Evolutionary conservation across 2,888 invertebrate genomes (phyloP), one percentile per base, ranked within the genome.

Genomic region (Busseola fusca): DNA sequence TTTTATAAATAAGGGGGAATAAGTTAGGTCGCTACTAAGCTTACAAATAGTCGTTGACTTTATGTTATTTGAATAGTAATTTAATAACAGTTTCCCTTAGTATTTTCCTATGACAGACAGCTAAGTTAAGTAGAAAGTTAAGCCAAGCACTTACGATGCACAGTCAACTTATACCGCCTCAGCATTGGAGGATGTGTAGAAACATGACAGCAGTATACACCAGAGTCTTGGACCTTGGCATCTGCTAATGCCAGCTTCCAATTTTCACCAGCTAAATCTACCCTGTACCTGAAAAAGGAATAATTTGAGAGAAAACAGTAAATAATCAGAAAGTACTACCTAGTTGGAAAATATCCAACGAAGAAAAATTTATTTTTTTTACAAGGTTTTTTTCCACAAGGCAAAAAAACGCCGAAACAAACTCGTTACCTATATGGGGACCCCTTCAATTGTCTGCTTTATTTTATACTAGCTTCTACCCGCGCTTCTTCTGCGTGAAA

Each of bases 151-250:
- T 94, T 83, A 96, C 96, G 89, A 83, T 95, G 91, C 4, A 96
- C 95, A 59, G 88, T 91, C 0, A 96, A 84, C 67, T 91, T 91
- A 68, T 94, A 93, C 64, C 93, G 85, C 72, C 91, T 91, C 78
- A 95, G 79, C 94, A 96, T 93, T 0, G 96, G 96, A 4, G 96
- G 96, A 74, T 96, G 95, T 1, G 96, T 96, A 3, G 95, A 96
- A 30, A 96, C 94, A 64, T 95, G 95, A 64, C 96, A 96, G 81
- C 95, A 94, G 79, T 96, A 96, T 1, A 93, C 89, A 0, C 95
- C 96, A 0, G 96, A 95, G 74, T 96, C 96, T 45, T 91, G 91
- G 0, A 91, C 89, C 76, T 90, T 93, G 0, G 93, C 94, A 45
- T 94, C 92, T 0, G 89, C 83, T 21, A 96, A 81, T 1, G 91